These are phyloP conservation scores for Danionella dracula DNA, from an alignment of 2,797 vertebrate genomes.

Conservation along the genomic window DNA sequence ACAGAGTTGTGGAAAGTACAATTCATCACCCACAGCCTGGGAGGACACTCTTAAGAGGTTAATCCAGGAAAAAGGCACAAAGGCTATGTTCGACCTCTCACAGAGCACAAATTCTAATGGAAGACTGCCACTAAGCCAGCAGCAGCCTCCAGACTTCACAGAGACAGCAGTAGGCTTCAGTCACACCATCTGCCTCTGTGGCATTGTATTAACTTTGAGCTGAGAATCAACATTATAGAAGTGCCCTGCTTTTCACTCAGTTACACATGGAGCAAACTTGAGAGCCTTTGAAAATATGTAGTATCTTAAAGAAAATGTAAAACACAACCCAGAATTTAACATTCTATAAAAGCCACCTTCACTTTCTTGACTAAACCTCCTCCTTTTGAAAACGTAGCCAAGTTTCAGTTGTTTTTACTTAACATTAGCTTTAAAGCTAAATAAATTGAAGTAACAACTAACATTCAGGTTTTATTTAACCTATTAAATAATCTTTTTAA, in stretches of 20 bases:
- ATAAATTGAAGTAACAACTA: too few species aligned
- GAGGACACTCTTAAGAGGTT: constrained; percentile 16
- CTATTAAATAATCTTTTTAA: too few species aligned
- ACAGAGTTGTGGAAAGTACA: background rate
- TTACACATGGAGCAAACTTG: background rate
- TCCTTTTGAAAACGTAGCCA: too few species aligned
- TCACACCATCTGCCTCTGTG: constrained; percentile 7
- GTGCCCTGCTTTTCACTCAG: background rate
- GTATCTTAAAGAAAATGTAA: too few species aligned
- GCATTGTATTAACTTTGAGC: background rate
- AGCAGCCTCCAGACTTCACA: background rate
- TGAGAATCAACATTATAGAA: background rate
- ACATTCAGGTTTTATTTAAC: too few species aligned
- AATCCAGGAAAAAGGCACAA: constrained; percentile 15
- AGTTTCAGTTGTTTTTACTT: too few species aligned
- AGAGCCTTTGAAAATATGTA: background rate
- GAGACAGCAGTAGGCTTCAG: constrained; percentile 11
- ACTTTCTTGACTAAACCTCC: too few species aligned
- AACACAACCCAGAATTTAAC: too few species aligned
- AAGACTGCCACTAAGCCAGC: constrained; percentile 17
- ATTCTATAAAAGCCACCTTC: too few species aligned
- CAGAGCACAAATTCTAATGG: constrained; percentile 11
- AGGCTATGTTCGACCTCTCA: constrained; percentile 24
- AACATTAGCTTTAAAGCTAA: too few species aligned
- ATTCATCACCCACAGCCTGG: constrained; percentile 23